Percentiles rank a stretch among this genome's conserved stretches.
phyloP scores from a whole-genome alignment of 2,888 invertebrate species.

The Portevinia maculata region DNA sequence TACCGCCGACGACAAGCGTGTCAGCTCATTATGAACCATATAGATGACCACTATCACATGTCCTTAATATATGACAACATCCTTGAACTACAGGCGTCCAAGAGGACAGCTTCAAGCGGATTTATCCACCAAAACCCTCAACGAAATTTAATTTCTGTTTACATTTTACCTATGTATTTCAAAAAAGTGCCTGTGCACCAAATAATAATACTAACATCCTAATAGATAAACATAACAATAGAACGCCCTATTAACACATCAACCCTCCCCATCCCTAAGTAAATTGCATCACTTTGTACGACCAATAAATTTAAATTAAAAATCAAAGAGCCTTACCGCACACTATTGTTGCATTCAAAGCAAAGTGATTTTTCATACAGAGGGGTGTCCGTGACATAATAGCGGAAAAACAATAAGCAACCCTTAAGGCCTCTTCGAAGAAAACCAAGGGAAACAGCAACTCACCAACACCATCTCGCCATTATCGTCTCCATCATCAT shows the following conservation, averaged over 20 bases:
- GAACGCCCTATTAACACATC: constrained; percentile 58
- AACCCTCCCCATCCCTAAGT: constrained; percentile 19
- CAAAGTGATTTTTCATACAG: constrained; percentile 29
- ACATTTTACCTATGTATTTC: too few species aligned
- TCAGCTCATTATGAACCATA: too few species aligned
- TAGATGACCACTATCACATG: too few species aligned
- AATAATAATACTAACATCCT: background rate
- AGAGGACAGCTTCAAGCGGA: too few species aligned
- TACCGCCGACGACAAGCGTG: too few species aligned
- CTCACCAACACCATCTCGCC: constrained; percentile 21
- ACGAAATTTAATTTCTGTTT: too few species aligned
- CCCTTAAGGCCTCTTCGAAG: constrained; percentile 39
- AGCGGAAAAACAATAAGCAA: constrained; percentile 51
- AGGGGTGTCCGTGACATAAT: constrained; percentile 20
- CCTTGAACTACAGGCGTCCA: too few species aligned
- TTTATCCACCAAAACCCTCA: too few species aligned
- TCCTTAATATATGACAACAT: too few species aligned
- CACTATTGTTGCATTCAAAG: constrained; percentile 56
- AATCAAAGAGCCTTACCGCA: constrained; percentile 54
- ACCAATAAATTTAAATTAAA: constrained; percentile 65
- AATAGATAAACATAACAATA: constrained; percentile 56
- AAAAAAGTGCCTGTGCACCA: too few species aligned
- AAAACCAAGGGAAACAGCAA: constrained; percentile 36
- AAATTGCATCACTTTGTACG: constrained; percentile 18
- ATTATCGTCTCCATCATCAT: background rate